Percentiles rank a stretch among this genome's conserved stretches.
Conservation (phyloP, 2,113 vertebrate species). For the human region GRCh38 chr3:18398001-18398500, state of each 20-base stretch:
- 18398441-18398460: constrained; percentile 66
- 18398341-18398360: not conserved
- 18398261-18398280: constrained; percentile 3
- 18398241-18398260: constrained; percentile 27
- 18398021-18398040: constrained; percentile 72
- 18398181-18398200: not conserved
- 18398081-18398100: constrained; percentile 56
- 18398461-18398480: constrained; percentile 23
- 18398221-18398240: constrained; percentile 21
- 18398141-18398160: constrained; percentile 27
- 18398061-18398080: constrained; percentile 56
- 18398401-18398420: constrained; percentile 31
- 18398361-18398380: not conserved
- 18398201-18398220: not conserved
- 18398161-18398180: not conserved
- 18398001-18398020: constrained; percentile 54
- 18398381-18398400: not conserved
- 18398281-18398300: not conserved
- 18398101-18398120: constrained; percentile 71
- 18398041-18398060: constrained; percentile 64
- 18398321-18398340: constrained; percentile 29
- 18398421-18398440: constrained; percentile 58
- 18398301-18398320: constrained; percentile 10
- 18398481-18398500: constrained; percentile 74
- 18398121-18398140: constrained; percentile 59